Evolutionary conservation across 2,113 vertebrate species (phyloP).

Genomic region (Salvelinus fontinalis): DNA sequence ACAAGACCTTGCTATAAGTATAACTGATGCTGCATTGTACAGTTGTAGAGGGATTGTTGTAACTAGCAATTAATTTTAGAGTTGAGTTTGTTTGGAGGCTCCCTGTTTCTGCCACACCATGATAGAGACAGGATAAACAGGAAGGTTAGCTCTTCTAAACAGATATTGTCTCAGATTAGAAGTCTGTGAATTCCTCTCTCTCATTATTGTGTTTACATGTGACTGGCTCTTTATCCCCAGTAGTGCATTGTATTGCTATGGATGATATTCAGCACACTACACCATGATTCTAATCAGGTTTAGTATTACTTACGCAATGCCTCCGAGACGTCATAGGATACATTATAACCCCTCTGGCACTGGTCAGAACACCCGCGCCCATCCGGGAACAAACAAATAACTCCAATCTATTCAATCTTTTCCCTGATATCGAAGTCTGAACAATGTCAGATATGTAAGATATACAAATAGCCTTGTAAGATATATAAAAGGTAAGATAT

Average conservation of each 20-base stretch:
- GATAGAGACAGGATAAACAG: constrained; percentile 43
- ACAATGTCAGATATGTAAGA: not conserved
- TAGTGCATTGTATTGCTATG: not conserved
- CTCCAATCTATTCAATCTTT: constrained; percentile 2
- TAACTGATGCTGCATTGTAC: no score
- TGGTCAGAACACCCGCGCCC: not conserved
- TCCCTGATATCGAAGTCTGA: not conserved
- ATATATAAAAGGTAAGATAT: no score
- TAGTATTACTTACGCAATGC: not conserved
- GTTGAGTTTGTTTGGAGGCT: no score
- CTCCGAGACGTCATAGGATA: not conserved
- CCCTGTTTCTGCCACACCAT: no score
- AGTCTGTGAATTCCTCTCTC: constrained; percentile 20
- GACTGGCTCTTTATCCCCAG: not conserved
- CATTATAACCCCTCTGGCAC: not conserved
- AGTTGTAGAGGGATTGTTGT: no score
- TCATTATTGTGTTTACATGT: constrained; percentile 24
- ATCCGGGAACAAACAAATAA: not conserved
- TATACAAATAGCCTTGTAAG: not conserved
- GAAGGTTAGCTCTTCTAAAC: constrained; percentile 19
- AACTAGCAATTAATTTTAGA: no score
- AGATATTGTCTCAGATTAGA: constrained; percentile 9
- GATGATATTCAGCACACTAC: not conserved
- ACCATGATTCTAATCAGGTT: not conserved
- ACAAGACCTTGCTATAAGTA: no score